Evolutionary conservation across 2,797 vertebrate species (phyloP).

Genomic region (Acrocephalus scirpaceus): DNA sequence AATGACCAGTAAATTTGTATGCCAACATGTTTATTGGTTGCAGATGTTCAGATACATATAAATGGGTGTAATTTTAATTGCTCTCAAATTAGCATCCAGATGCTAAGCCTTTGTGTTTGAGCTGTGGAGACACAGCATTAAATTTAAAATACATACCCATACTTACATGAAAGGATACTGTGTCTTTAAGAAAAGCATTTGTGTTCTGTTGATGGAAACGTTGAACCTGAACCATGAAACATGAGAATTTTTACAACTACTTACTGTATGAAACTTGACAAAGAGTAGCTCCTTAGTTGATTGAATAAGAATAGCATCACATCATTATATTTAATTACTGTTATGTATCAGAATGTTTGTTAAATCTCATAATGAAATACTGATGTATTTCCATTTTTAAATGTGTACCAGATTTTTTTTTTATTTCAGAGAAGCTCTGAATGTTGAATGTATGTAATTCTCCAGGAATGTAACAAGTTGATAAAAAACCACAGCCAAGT

Average conservation of each 20-base stretch:
- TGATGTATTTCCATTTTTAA: slow-evolving; percentile 77
- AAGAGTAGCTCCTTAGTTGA: neutral
- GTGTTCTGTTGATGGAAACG: slow-evolving; percentile 43
- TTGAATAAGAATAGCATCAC: slow-evolving; percentile 73
- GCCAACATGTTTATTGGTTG: neutral
- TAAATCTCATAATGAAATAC: slow-evolving; percentile 61
- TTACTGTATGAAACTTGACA: neutral
- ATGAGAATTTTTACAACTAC: neutral
- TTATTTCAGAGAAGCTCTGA: slow-evolving; percentile 82
- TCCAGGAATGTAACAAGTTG: slow-evolving; percentile 85
- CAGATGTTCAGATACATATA: neutral
- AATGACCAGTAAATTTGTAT: neutral
- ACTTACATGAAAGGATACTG: slow-evolving; percentile 70
- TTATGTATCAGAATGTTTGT: slow-evolving; percentile 62
- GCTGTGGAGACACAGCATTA: neutral
- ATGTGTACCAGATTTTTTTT: slow-evolving; percentile 78
- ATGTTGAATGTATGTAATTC: slow-evolving; percentile 79
- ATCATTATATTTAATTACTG: slow-evolving; percentile 65
- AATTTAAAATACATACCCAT: neutral
- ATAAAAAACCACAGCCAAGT: slow-evolving; percentile 81
- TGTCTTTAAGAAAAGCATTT: slow-evolving; percentile 69
- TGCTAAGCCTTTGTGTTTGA: neutral
- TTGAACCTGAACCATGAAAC: slow-evolving; percentile 26
- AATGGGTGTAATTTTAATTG: neutral
- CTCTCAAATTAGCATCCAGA: neutral